A percentile compares a stretch with the other conserved stretches of the same genome.
Conservation (phyloP, 2,888 invertebrate genomes). For the Achlya flavicornis region DNA sequence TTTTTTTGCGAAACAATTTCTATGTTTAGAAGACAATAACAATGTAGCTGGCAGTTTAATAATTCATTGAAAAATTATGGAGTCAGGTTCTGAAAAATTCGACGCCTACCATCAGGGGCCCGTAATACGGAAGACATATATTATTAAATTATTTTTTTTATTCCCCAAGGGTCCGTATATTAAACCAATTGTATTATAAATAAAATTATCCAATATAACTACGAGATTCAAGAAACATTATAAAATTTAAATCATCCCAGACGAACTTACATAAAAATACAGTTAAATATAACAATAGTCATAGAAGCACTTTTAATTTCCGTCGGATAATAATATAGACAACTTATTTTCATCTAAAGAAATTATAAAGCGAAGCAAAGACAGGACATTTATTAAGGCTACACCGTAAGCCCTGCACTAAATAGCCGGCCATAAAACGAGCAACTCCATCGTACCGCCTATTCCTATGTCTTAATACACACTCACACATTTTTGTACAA, state of each 20-base stretch:
- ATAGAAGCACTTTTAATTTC: conserved; percentile 49
- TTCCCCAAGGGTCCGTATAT: no score
- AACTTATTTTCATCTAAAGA: conserved; percentile 53
- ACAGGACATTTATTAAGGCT: conserved; percentile 65
- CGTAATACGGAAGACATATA: conserved; percentile 14
- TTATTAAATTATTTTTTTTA: conserved; percentile 12
- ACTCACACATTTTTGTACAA: no score
- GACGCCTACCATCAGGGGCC: neutral
- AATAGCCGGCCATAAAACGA: conserved; percentile 33
- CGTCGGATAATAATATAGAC: conserved; percentile 47
- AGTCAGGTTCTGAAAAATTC: neutral
- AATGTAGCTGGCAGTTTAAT: neutral
- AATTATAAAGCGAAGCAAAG: conserved; percentile 68
- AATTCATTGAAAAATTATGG: neutral
- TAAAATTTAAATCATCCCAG: no score
- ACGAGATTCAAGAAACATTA: no score
- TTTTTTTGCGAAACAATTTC: conserved; percentile 8
- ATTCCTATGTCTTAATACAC: no score
- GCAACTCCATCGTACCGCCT: conserved; percentile 21
- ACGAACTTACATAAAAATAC: no score
- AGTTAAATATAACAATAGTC: no score
- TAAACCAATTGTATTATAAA: no score
- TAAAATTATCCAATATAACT: no score
- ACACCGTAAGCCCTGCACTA: conserved; percentile 43
- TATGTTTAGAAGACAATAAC: conserved; percentile 6